Base-by-base conservation (phyloP, 2,113 vertebrate genomes). In the Cyanoliseus patagonus region DNA sequence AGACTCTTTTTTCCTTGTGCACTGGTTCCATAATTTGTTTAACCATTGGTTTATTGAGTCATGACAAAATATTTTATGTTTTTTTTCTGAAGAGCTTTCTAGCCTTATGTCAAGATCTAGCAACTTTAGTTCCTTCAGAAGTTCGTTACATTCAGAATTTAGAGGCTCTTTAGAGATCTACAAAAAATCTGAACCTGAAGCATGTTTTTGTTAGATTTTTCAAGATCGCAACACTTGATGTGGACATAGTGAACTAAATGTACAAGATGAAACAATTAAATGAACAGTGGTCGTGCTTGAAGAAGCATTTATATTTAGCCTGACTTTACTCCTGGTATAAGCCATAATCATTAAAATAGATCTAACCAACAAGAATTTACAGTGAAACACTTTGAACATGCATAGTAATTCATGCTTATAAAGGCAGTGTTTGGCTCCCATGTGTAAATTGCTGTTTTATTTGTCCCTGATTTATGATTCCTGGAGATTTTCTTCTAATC, bases 281-380 rank as follows among this genome's bases (percentile, higher is more conserved):
- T 66, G 39, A 85, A 28, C 1, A 2, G 12, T 37, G 31, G 77
- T 80, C 1, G 2, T 0, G 0, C 73, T 66, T 92, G n/a, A 68
- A 66, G 35, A 35, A 72, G 7, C 61, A 42, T 74, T 88, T 95
- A 25, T 35, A 13, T 92, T 86, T 10, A 30, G 90, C 11, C 4
- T 63, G 72, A 74, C 42, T 68, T 84, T 75, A 39, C 9, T 83
- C 9, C 37, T 83, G 23, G 52, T 78, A 9, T 7, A 81, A 83
- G 42, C 35, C 16, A 78, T 61, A 78, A 11, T 82, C 33, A 14
- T 68, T 73, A 55, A 75, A 78, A 57, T 39, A 86, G 30, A 35
- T 80, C 31, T 23, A 78, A 77, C 42, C 37, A 77, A 35, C 18
- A 51, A 8, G 16, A 86, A n/a, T 81, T 91, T 83, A 17, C 47